Evolutionary conservation across 2,113 vertebrate genomes (phyloP), one percentile per base, ranked within the genome.

Genomic region (Emydura subglobosa): DNA sequence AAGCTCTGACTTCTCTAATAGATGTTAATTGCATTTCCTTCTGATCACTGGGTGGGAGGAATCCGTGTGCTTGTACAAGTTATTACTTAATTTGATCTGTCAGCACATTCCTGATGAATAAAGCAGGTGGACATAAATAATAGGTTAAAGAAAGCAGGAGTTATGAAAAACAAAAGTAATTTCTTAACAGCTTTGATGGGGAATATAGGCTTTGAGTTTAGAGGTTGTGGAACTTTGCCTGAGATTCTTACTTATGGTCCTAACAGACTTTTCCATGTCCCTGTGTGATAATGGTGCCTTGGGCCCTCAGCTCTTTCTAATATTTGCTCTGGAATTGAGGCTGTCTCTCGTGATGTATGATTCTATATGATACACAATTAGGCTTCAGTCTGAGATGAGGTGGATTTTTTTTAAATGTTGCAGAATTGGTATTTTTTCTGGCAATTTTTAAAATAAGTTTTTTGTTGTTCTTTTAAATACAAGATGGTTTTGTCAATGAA

Each of bases 1-100:
- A 95, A 96, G 85, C 96, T 98, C 95, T 91, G 91, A 96, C 98
- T 98, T 98, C 97, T 98, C 98, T 98, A 98, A 97, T 98, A 97
- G 94, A 98, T 96, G 98, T 96, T 98, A 99, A 98, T 98, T 98
- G 98, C 97, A 98, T 99, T 99, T 98, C 94, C 97, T 97, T 97
- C 97, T 98, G 88, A 98, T 99, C 98, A 97, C 50, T 97, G 97
- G 92, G 79, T 98, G 98, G 91, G 95, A 99, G 98, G 98, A 99
- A 99, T 98, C 94, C 92, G 80, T 47, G 83, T 80, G 9, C 53
- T 90, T 94, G 97, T 95, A 95, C 42, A 29, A 97, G 98, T 98
- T 98, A 98, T 98, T 99, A 96, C 97, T 98, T 97, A 96, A 87
- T 95, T 95, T 95, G 94, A 85, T 96, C 95, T 98, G 98, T 98